Evolutionary conservation across 2,797 vertebrate species (phyloP).

Genomic region (Pseudotriccus pelzelni): DNA sequence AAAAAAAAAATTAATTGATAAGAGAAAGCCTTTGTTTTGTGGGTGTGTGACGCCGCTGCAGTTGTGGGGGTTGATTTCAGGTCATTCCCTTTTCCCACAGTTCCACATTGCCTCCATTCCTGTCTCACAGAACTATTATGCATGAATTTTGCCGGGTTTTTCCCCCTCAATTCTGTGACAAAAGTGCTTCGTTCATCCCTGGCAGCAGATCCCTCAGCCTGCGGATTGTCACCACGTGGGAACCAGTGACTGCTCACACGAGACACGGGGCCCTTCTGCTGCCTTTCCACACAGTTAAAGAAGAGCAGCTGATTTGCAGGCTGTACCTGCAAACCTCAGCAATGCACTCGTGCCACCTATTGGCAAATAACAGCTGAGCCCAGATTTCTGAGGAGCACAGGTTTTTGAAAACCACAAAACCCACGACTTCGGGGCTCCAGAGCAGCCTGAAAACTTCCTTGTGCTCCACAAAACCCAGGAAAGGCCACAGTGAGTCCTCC

Average conservation of each 20-base stretch:
- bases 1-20: neutral
- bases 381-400: neutral
- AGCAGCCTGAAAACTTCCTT: neutral
- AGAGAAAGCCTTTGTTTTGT: neutral
- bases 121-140: neutral
- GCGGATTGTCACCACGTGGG: neutral
- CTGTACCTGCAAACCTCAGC: neutral
- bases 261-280: neutral
- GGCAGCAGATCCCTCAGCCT: neutral
- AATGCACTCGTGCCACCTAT: constrained; percentile 73
- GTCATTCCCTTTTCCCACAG: neutral
- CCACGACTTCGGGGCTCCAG: neutral
- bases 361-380: constrained; percentile 21
- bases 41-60: neutral
- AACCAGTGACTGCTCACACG: neutral
- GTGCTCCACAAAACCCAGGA: neutral
- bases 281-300: neutral
- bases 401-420: neutral
- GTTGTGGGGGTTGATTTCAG: neutral
- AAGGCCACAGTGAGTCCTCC: neutral
- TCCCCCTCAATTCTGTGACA: neutral
- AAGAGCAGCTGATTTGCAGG: neutral
- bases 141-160: neutral
- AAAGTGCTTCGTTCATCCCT: neutral
- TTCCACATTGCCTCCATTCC: neutral